Evolutionary conservation across 2,113 vertebrate genomes (phyloP).

Genomic region (Cisticola juncidis): DNA sequence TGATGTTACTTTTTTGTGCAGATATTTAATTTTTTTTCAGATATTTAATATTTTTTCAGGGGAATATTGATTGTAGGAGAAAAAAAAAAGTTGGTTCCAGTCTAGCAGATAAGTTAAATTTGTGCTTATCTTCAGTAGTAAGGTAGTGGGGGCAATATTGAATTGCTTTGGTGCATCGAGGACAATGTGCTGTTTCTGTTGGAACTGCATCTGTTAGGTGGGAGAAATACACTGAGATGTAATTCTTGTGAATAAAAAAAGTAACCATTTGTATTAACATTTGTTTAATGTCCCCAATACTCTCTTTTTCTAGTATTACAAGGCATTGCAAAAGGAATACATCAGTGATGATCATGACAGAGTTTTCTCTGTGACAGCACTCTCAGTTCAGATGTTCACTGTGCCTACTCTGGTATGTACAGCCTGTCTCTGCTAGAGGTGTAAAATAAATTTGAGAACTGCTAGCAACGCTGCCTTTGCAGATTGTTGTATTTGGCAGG

Average conservation of each 20-base stretch:
- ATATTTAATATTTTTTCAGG: not conserved
- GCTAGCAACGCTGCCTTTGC: not conserved
- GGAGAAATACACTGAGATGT: not conserved
- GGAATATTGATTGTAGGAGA: not conserved
- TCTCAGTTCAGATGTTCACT: slow-evolving; percentile 98
- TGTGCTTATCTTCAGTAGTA: not conserved
- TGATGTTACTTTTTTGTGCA: not conserved
- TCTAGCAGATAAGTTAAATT: not conserved
- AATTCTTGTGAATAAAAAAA: not conserved
- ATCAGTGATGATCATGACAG: slow-evolving; percentile 94
- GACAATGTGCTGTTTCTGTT: not conserved
- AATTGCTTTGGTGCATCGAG: not conserved
- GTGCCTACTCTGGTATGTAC: slow-evolving; percentile 91
- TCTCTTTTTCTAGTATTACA: slow-evolving; percentile 83
- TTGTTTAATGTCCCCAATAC: not conserved
- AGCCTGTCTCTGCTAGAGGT: not conserved
- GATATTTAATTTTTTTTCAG: not conserved
- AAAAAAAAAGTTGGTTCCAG: not conserved
- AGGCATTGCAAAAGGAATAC: slow-evolving; percentile 91
- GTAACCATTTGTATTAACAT: not conserved
- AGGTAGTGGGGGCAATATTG: not conserved
- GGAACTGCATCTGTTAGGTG: not conserved
- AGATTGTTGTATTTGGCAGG: not conserved
- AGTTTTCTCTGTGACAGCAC: slow-evolving; percentile 90
- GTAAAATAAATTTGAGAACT: not conserved